These are phyloP conservation scores for Lytechinus pictus DNA, from an alignment of 35 echinoderm and acorn worm species.

Conservation along the genomic window DNA sequence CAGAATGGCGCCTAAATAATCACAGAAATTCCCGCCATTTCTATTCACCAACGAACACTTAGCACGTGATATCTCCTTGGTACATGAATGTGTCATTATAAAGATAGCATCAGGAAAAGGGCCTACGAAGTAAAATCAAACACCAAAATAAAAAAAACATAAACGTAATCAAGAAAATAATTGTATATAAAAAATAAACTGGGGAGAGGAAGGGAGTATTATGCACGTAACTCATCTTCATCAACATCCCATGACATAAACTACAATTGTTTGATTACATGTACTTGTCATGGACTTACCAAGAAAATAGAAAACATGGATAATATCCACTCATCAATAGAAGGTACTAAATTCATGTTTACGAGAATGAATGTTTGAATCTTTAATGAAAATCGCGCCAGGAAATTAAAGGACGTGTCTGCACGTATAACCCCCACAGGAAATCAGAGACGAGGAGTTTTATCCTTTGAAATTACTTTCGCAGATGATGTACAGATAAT, in stretches of 20 bases:
- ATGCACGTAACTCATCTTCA: no score
- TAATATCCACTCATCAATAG: neutral
- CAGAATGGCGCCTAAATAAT: neutral
- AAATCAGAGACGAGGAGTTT: neutral
- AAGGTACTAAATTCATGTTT: neutral
- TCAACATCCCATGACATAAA: no score
- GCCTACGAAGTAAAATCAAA: no score
- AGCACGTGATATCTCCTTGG: no score
- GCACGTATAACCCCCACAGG: neutral
- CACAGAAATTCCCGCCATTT: neutral
- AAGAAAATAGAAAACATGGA: neutral
- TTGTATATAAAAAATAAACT: no score
- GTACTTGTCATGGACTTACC: neutral
- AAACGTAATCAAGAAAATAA: no score
- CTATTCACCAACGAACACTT: neutral
- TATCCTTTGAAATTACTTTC: neutral
- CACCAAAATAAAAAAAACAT: no score
- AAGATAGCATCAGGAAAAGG: no score
- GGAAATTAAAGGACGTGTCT: neutral
- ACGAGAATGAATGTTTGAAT: neutral
- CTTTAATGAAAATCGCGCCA: neutral
- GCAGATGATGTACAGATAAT: neutral
- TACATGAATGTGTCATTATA: no score
- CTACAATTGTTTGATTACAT: no score
- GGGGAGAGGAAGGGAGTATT: no score